Conservation (phyloP, 1,140 invertebrate species). For the Sycobia sp. region DNA sequence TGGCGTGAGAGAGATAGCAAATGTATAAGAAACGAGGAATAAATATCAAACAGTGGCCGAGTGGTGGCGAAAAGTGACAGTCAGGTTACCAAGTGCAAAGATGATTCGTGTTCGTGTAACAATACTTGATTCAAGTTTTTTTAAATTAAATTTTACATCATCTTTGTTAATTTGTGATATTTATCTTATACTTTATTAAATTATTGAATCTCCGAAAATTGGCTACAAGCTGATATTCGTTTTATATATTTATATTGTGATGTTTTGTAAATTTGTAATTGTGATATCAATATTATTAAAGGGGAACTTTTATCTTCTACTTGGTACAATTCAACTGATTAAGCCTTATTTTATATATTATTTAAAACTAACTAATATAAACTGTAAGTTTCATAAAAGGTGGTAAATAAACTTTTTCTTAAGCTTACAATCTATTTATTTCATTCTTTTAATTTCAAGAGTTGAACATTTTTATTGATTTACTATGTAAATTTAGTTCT, state of each 20-base stretch:
- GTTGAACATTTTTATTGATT: constrained; percentile 17
- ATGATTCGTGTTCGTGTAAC: constrained; percentile 13
- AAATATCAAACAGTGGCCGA: background rate
- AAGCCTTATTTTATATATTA: constrained; percentile 15
- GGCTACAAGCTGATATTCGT: too few relatives aligned
- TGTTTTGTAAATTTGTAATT: constrained; percentile 4
- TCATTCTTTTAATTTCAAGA: constrained; percentile 23
- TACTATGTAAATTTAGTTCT: background rate
- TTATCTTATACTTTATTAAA: too few relatives aligned
- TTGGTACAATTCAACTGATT: constrained; percentile 3
- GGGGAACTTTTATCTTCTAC: background rate
- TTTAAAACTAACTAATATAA: constrained; percentile 8
- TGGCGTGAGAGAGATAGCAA: constrained; percentile 2
- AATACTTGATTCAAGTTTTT: too few relatives aligned
- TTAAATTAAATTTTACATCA: too few relatives aligned
- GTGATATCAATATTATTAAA: background rate
- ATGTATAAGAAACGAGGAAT: constrained; percentile 11
- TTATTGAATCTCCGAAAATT: too few relatives aligned
- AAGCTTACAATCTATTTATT: constrained; percentile 29
- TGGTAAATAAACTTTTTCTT: constrained; percentile 31
- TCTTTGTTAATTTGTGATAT: too few relatives aligned
- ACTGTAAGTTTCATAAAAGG: constrained; percentile 24
- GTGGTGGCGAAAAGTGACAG: constrained; percentile 23
- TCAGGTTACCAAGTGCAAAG: constrained; percentile 33
- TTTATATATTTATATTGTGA: constrained; percentile 16